phyloP scores from a whole-genome alignment of 2,113 vertebrate species.

The Ammodytes dubius region DNA sequence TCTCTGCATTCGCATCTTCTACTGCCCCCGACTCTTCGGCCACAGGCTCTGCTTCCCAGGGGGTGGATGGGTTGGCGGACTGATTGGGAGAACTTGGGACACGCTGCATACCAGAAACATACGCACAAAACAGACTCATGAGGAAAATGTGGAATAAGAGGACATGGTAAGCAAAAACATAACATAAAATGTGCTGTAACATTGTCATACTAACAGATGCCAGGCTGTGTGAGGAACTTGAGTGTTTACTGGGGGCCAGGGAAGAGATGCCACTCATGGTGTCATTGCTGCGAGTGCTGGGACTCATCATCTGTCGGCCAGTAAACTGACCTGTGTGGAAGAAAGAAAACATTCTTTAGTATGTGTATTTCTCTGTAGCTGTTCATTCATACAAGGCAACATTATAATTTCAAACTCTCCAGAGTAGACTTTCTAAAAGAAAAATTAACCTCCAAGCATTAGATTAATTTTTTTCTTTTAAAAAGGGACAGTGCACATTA shows the following conservation, averaged over 20 bases:
- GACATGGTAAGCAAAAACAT: neutral
- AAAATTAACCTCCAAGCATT: too few species aligned
- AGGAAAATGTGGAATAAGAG: neutral
- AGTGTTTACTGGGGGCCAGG: slow-evolving; percentile 94
- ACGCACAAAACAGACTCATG: neutral
- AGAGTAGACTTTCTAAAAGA: neutral
- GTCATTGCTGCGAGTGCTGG: slow-evolving; percentile 95
- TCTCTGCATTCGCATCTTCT: slow-evolving; percentile 92
- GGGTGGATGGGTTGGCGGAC: slow-evolving; percentile 78
- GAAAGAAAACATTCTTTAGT: neutral
- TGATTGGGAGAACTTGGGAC: slow-evolving; percentile 88
- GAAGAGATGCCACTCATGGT: slow-evolving; percentile 96
- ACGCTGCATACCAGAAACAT: slow-evolving; percentile 66
- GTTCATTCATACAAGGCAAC: neutral
- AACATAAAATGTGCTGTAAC: neutral
- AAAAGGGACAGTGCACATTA: too few species aligned
- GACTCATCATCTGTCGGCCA: slow-evolving; percentile 91
- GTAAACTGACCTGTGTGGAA: slow-evolving; percentile 75
- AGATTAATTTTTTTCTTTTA: too few species aligned
- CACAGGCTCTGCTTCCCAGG: slow-evolving; percentile 88
- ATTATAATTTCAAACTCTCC: neutral
- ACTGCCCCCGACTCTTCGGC: slow-evolving; percentile 85
- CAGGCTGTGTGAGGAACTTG: slow-evolving; percentile 94
- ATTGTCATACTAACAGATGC: slow-evolving; percentile 88
- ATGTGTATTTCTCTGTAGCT: neutral